Evolutionary conservation across 2,113 vertebrate genomes (phyloP).

Genomic region (Hyaena hyaena): DNA sequence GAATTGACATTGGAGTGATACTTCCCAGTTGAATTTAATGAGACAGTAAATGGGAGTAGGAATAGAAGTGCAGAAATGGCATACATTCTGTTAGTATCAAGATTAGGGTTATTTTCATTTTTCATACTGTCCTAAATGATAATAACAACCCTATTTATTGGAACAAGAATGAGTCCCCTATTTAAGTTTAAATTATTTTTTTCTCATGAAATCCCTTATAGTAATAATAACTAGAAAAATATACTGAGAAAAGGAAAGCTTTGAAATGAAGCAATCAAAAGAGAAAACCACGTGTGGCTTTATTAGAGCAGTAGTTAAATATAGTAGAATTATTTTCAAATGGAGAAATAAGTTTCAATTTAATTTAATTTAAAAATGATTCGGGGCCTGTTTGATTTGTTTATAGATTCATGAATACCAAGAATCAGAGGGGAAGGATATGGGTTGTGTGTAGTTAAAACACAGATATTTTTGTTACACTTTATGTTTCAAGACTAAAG

Average conservation of each 20-base stretch:
- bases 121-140: background rate
- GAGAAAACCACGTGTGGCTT: background rate
- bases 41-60: background rate
- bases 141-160: background rate
- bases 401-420: background rate
- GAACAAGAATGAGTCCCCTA: background rate
- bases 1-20: background rate
- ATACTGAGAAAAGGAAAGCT: background rate
- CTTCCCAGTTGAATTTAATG: background rate
- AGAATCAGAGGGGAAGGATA: background rate
- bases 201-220: background rate
- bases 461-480: background rate
- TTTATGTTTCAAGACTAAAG: background rate
- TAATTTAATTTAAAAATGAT: conserved; percentile 7
- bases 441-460: background rate
- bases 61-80: background rate
- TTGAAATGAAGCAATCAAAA: conserved; percentile 30
- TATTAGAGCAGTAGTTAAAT: background rate
- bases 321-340: background rate
- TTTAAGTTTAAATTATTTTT: conserved; percentile 40
- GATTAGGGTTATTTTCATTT: background rate
- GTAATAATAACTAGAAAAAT: background rate
- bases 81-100: background rate
- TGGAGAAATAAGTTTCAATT: background rate
- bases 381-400: background rate